Evolutionary conservation across 1,140 invertebrate genomes (phyloP).

Genomic region (Vollenhovia emeryi): DNA sequence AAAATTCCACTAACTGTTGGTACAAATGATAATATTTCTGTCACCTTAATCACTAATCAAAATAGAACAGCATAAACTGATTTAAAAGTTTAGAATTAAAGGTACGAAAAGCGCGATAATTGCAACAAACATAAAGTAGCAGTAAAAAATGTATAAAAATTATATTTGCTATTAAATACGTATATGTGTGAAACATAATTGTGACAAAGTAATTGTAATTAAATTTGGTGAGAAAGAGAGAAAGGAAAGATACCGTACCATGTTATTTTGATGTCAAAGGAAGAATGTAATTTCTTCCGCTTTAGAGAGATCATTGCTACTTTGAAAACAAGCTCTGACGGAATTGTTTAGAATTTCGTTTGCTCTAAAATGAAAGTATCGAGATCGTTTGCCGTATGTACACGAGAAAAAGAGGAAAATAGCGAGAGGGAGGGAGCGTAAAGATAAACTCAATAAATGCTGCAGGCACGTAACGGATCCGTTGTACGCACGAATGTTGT

Average conservation of each 20-base stretch:
- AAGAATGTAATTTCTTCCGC: background rate
- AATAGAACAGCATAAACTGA: background rate
- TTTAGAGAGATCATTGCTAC: background rate
- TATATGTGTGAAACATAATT: background rate
- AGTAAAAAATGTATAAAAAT: background rate
- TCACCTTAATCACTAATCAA: background rate
- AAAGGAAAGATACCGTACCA: background rate
- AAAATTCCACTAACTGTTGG: background rate
- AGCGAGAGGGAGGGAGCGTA: conserved; percentile 2
- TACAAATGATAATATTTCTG: background rate
- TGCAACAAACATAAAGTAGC: background rate
- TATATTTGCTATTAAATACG: background rate
- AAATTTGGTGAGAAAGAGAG: background rate
- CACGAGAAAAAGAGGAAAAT: background rate
- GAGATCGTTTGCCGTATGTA: conserved; percentile 17
- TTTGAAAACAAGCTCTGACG: conserved; percentile 23
- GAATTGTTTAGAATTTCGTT: conserved; percentile 32
- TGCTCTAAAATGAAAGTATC: conserved; percentile 45
- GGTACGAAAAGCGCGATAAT: background rate
- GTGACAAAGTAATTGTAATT: background rate
- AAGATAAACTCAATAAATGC: conserved; percentile 53
- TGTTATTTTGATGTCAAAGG: background rate
- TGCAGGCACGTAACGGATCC: conserved; percentile 42
- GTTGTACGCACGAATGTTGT: conserved; percentile 27
- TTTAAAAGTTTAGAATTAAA: background rate